Conservation (phyloP, 2,113 vertebrate species). For the Dunckerocampus dactyliophorus region DNA sequence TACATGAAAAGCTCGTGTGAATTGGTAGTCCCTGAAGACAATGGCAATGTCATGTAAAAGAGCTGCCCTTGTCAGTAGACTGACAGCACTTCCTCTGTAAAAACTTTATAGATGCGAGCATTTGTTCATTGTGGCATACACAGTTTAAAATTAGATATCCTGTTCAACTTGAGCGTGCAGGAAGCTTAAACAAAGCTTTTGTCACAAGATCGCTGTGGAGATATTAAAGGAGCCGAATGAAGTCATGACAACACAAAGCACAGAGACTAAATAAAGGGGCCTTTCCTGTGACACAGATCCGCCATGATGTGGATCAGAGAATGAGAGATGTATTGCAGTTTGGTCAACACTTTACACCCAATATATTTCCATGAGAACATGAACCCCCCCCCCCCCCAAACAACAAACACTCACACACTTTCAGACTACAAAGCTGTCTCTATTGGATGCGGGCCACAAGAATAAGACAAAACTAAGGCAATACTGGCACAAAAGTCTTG, state of each 20-base stretch:
- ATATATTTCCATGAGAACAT: conserved; percentile 40
- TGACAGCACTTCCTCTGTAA: not conserved
- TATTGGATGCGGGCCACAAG: conserved; percentile 21
- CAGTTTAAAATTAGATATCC: conserved; percentile 39
- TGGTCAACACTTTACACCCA: conserved; percentile 28
- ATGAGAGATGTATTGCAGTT: not conserved
- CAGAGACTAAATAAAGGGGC: not conserved
- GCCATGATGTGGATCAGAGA: conserved; percentile 8
- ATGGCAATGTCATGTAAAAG: too few relatives aligned
- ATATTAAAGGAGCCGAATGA: conserved; percentile 8
- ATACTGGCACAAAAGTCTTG: conserved; percentile 34
- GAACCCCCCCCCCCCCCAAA: conserved; percentile 62
- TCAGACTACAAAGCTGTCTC: conserved; percentile 57
- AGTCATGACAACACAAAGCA: conserved; percentile 1
- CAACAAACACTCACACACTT: not conserved
- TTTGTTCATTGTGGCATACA: conserved; percentile 17
- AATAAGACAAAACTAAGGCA: conserved; percentile 39
- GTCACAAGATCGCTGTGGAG: conserved; percentile 13
- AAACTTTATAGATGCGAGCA: conserved; percentile 5
- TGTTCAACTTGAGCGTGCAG: conserved; percentile 42
- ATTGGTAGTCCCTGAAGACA: not conserved
- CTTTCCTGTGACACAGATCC: conserved; percentile 17
- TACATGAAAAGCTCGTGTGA: not conserved
- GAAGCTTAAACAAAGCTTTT: conserved; percentile 48
- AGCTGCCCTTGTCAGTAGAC: not conserved